Conservation (phyloP, 2,113 vertebrate genomes). For the Podarcis cretensis region DNA sequence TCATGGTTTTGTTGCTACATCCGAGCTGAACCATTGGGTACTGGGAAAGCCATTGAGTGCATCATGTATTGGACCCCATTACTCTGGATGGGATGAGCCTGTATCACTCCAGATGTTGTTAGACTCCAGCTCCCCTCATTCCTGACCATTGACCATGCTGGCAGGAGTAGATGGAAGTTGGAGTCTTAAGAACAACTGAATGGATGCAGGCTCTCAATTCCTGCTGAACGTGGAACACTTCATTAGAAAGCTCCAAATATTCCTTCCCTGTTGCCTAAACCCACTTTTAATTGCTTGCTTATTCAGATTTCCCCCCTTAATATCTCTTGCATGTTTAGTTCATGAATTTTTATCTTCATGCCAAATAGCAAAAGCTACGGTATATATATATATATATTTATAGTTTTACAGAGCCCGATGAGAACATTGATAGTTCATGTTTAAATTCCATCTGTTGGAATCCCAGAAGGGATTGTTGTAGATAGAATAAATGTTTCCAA, state of each 20-base stretch:
- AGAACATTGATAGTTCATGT: conserved; percentile 12
- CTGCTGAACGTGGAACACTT: not conserved
- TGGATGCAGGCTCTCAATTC: not conserved
- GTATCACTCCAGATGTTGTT: no score
- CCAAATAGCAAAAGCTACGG: not conserved
- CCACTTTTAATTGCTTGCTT: not conserved
- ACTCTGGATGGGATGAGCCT: no score
- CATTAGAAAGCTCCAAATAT: not conserved
- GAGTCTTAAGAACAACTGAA: not conserved
- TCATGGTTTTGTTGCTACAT: not conserved
- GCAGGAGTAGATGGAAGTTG: not conserved
- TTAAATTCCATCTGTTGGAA: conserved; percentile 16
- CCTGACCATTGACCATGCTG: not conserved
- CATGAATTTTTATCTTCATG: not conserved
- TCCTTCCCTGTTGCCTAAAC: not conserved
- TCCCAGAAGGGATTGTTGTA: not conserved
- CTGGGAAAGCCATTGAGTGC: not conserved
- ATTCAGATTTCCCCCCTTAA: not conserved
- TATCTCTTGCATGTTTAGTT: not conserved
- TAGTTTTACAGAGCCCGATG: conserved; percentile 3
- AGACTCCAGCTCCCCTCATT: not conserved
- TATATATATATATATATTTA: no score
- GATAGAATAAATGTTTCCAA: conserved; percentile 24
- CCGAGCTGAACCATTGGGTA: not conserved
- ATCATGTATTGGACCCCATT: not conserved